Base-by-base conservation (phyloP, 2,113 vertebrate species). In the Regulus satrapa region DNA sequence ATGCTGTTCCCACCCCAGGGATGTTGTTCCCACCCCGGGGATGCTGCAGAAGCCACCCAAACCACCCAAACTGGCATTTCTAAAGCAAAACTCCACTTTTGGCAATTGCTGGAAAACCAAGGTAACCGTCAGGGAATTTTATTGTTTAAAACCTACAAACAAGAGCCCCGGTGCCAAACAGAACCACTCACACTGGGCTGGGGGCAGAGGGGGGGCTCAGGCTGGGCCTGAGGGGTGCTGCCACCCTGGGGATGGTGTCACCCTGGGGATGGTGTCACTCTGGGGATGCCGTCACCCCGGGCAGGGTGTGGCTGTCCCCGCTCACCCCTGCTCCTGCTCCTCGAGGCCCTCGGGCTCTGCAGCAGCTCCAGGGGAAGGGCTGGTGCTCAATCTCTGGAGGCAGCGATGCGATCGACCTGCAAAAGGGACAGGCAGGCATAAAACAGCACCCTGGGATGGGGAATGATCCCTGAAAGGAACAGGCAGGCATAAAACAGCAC, bases 361-460 rank as follows among this genome's bases (percentile, higher is more conserved):
- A 56, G 62, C 68, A 25, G 85, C 51, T 66, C 75, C 8, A 2
- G 49, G 55, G 68, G 19, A 51, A 9, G 59, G 2, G 48, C 56
- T 4, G 21, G 54, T 1, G 23, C 20, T 96, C 94, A 96, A 84
- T 97, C 95, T 32, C 86, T 61, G 92, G 95, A 45, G 56, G 84
- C 20, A 5, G 89, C 14, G 14, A 94, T 84, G 51, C 95, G 92
- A 14, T 97, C 96, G 6, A 97, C 94, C 96, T 96, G 96, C 76
- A 71, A 86, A 18, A 91, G 84, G 80, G 64, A 95, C 76, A 92
- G 86, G 56, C 36, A 92, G 43, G 61, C 31, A 3, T 95, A 4
- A 95, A 26, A 67, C 49, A n/a, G 1, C 29, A 66, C 62, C 38
- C 81, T 18, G 49, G n/a, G 28, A 18, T 32, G 8, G 21, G 43